Percentiles rank a stretch among this genome's conserved stretches.
Evolutionary conservation across 1,140 invertebrate genomes (phyloP).

Genomic region (Mercenaria mercenaria): DNA sequence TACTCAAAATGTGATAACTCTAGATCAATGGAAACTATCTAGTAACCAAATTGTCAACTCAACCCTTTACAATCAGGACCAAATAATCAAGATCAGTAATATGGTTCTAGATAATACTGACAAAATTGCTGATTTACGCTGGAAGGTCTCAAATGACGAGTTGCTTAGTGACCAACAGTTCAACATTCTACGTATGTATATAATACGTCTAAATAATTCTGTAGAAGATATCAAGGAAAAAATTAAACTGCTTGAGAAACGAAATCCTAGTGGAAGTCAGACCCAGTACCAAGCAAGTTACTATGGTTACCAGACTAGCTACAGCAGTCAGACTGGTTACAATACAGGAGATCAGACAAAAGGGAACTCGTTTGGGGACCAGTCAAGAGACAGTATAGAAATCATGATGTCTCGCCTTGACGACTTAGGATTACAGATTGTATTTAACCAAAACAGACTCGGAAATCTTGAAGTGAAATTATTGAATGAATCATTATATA

Average conservation of each 20-base stretch:
- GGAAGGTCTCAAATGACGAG: constrained; percentile 69
- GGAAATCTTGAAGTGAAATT: constrained; percentile 78
- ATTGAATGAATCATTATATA: constrained; percentile 77
- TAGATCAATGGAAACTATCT: constrained; percentile 79
- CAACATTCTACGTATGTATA: constrained; percentile 74
- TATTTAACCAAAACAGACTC: constrained; percentile 79
- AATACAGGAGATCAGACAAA: background rate
- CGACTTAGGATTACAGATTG: constrained; percentile 74
- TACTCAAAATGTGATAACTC: constrained; percentile 78
- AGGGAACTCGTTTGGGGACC: background rate
- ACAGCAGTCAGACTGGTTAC: constrained; percentile 6
- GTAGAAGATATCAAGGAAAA: constrained; percentile 77
- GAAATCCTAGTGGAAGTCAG: constrained; percentile 5
- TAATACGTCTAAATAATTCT: constrained; percentile 80
- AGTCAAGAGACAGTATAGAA: constrained; percentile 7
- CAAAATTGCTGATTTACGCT: constrained; percentile 71
- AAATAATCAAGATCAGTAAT: constrained; percentile 72
- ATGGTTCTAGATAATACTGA: constrained; percentile 75
- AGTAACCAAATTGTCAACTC: constrained; percentile 73
- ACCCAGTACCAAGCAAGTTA: constrained; percentile 40
- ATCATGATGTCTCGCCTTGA: constrained; percentile 67
- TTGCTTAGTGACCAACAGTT: constrained; percentile 74
- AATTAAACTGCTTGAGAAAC: constrained; percentile 64
- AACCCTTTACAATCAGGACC: constrained; percentile 74
- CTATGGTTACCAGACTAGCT: background rate